Evolutionary conservation across 2,113 vertebrate genomes (phyloP), one percentile per base, ranked within the genome.

Genomic region (Columbina picui): DNA sequence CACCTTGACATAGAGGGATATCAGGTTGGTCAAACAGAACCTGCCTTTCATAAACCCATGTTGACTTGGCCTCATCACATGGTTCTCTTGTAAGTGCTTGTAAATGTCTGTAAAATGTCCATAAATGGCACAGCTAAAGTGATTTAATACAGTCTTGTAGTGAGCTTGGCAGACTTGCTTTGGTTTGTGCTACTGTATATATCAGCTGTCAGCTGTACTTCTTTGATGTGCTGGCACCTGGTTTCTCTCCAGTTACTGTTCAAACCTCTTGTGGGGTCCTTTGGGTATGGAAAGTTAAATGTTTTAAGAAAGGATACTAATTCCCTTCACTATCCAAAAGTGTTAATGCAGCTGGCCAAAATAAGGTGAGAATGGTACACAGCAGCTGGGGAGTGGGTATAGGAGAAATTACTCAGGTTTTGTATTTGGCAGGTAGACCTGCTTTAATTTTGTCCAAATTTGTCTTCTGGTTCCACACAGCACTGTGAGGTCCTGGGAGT

Each of bases 201-300:
- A 41, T 89, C 38, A 73, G 41, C 65, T 84, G 41, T 57, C 41
- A 50, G 49, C 57, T 60, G 22, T 77, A 36, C 50, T 84, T 59
- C 41, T 81, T 78, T 74, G 52, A 68, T 83, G 23, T 71, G 39
- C 47, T 68, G 71, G 56, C 89, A 94, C 84, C 60, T 91, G 94
- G 73, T 64, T 88, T 87, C 52, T 68, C 74, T 90, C 34, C 3
- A 4, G 13, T n/a, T 71, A 20, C 56, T 59, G 49, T 34, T 88
- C 30, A 77, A 32, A 53, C 69, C 23, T 90, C 77, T 67, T 56
- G 7, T 27, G 27, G 27, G 50, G 22, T 8, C 47, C 61, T 74
- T 84, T 60, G 43, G 56, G 14, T 56, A 80, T 29, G 25, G 43
- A 80, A 80, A 25, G 34, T 32, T 65, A 47, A 76, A 12, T 65